These are phyloP conservation scores for Temnothorax ravouxi DNA, from an alignment of 2,888 invertebrate species.

Conservation along the genomic window DNA sequence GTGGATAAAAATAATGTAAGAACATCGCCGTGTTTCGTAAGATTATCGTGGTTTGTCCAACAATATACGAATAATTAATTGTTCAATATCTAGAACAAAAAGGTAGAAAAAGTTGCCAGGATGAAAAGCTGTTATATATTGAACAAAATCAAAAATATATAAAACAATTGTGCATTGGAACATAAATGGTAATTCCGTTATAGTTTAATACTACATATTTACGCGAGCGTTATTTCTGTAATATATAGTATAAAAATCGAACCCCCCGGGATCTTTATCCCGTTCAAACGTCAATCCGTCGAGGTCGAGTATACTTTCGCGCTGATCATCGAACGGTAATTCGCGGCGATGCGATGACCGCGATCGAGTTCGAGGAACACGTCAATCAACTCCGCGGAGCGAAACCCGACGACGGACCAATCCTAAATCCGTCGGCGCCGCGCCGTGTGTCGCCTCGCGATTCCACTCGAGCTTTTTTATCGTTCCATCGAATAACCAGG, in stretches of 20 bases:
- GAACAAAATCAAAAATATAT: no score
- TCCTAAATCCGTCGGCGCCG: not conserved
- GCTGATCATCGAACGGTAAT: not conserved
- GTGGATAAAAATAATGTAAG: not conserved
- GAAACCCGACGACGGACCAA: no score
- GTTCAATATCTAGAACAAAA: no score
- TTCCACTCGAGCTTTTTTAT: not conserved
- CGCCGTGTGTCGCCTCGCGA: not conserved
- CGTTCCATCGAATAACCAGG: not conserved
- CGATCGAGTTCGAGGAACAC: not conserved
- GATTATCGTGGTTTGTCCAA: not conserved
- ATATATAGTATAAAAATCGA: no score
- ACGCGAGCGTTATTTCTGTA: no score
- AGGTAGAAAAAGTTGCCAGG: no score
- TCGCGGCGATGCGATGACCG: not conserved
- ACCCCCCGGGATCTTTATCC: not conserved
- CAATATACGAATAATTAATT: no score
- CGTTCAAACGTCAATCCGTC: not conserved
- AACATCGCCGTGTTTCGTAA: not conserved
- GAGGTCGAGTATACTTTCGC: not conserved
- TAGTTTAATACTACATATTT: no score
- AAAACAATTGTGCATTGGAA: no score
- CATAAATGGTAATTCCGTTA: no score
- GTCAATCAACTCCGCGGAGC: no score
- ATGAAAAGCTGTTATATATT: no score